Evolutionary conservation across 2,797 vertebrate genomes (phyloP).

Genomic region (Platalea minor): DNA sequence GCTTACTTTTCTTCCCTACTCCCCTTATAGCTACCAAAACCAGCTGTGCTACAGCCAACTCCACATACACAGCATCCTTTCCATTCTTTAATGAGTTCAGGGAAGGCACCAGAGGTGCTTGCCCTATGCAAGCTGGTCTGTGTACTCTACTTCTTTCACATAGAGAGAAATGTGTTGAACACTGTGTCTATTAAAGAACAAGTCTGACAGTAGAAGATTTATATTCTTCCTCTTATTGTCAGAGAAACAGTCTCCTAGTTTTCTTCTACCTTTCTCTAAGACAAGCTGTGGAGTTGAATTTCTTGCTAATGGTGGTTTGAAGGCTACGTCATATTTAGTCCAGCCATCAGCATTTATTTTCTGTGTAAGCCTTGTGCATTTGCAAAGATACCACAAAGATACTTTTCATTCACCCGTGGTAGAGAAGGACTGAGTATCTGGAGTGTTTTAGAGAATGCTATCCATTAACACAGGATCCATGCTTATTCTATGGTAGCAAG

Average conservation of each 20-base stretch:
- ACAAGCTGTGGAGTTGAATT: background rate
- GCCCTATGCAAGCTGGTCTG: background rate
- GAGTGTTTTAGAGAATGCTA: background rate
- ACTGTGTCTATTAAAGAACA: background rate
- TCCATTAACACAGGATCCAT: background rate
- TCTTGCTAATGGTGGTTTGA: background rate
- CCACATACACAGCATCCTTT: background rate
- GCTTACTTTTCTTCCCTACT: background rate
- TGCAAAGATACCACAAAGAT: background rate
- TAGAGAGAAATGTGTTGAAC: background rate
- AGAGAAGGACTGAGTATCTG: background rate
- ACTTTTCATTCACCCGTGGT: background rate
- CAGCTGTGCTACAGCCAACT: background rate
- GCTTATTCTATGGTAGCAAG: background rate
- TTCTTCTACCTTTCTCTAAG: background rate
- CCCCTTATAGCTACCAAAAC: background rate
- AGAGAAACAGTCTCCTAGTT: background rate
- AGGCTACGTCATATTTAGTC: background rate
- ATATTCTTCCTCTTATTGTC: background rate
- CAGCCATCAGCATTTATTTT: background rate
- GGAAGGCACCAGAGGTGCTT: background rate
- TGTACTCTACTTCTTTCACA: background rate
- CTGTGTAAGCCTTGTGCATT: background rate
- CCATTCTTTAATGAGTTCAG: background rate
- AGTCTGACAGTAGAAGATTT: background rate